Conservation (phyloP, 2,797 vertebrate genomes). For the Phataginus tricuspis region DNA sequence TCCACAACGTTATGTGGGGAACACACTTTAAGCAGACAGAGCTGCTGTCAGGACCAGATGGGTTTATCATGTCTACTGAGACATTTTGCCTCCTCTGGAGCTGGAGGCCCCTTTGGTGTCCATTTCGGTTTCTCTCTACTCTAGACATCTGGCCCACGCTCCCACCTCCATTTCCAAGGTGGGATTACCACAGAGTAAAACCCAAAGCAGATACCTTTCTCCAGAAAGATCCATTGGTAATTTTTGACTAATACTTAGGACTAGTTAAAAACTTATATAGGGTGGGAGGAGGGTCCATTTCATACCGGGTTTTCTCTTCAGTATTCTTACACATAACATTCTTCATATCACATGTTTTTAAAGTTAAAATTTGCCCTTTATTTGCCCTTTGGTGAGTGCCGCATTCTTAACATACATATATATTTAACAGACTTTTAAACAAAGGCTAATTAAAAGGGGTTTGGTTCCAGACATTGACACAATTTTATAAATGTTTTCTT, state of each 20-base stretch:
- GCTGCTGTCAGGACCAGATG: not conserved
- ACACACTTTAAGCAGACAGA: not conserved
- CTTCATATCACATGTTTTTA: not conserved
- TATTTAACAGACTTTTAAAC: not conserved
- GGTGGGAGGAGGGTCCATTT: not conserved
- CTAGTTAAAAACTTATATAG: not conserved
- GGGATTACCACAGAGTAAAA: not conserved
- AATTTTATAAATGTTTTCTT: slow-evolving; percentile 38
- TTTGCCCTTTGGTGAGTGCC: not conserved
- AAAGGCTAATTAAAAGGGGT: slow-evolving; percentile 20
- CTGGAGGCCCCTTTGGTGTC: not conserved
- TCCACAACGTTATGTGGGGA: not conserved
- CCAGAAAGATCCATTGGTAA: not conserved
- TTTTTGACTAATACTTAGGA: not conserved
- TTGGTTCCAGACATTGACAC: not conserved
- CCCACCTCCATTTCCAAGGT: not conserved
- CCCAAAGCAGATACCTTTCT: not conserved
- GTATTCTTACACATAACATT: not conserved
- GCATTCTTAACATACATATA: not conserved
- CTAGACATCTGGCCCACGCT: not conserved
- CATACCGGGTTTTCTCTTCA: not conserved
- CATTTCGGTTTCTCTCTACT: not conserved
- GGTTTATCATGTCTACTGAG: not conserved
- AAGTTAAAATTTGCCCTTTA: slow-evolving; percentile 6
- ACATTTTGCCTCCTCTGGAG: not conserved